A percentile compares a stretch with the other conserved stretches of the same genome.
Evolutionary conservation across 2,888 invertebrate genomes (phyloP).

Genomic region (Phaedon cochleariae): DNA sequence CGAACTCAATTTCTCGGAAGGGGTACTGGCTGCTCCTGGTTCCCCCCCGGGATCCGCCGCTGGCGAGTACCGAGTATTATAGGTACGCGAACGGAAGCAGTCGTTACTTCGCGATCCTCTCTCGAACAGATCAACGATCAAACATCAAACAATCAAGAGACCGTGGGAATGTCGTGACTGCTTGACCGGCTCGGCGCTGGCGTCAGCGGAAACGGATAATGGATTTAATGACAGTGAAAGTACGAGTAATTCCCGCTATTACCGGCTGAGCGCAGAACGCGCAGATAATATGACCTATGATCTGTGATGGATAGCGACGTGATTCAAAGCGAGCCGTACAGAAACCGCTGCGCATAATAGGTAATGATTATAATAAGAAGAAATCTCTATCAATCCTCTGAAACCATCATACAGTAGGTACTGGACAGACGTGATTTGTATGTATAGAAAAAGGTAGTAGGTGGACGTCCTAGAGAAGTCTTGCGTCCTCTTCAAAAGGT

Average conservation of each 20-base stretch:
- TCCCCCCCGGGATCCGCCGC: too few species aligned
- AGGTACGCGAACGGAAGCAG: slow-evolving; percentile 34
- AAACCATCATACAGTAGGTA: too few species aligned
- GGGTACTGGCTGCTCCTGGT: too few species aligned
- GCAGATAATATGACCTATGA: slow-evolving; percentile 27
- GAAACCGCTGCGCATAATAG: too few species aligned
- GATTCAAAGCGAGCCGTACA: neutral
- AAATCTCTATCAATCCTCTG: too few species aligned
- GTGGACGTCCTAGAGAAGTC: too few species aligned
- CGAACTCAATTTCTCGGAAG: too few species aligned
- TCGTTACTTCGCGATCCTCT: slow-evolving; percentile 10
- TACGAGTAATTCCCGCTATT: slow-evolving; percentile 42
- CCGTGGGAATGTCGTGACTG: slow-evolving; percentile 45
- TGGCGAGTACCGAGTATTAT: neutral
- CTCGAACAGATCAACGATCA: neutral
- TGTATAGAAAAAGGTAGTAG: too few species aligned
- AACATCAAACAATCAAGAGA: slow-evolving; percentile 21
- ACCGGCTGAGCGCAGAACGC: slow-evolving; percentile 27
- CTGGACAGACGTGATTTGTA: too few species aligned
- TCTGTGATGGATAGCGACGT: slow-evolving; percentile 18
- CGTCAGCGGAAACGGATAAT: slow-evolving; percentile 48
- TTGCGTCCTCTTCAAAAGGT: too few species aligned
- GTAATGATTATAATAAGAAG: too few species aligned
- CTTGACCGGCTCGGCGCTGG: slow-evolving; percentile 32
- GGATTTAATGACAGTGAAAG: slow-evolving; percentile 51